A percentile compares a stretch with the other conserved stretches of the same genome.
Evolutionary conservation across 1,140 invertebrate species (phyloP).

Genomic region (Nebria ingens): DNA sequence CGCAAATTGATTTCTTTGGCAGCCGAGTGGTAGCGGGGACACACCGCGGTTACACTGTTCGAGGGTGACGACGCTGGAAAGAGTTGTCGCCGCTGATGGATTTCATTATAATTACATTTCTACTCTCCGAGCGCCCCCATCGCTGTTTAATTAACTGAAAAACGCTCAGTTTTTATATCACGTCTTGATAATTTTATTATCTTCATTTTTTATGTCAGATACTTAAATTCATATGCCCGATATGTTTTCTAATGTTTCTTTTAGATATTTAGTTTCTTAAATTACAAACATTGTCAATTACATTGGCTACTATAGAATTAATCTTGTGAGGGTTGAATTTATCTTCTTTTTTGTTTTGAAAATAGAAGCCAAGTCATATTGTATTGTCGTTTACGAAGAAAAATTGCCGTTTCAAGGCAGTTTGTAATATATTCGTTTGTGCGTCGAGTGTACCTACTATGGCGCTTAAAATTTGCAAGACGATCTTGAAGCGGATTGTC

Average conservation of each 20-base stretch:
- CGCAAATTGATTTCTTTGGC: slow-evolving; percentile 25
- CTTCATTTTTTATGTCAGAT: neutral
- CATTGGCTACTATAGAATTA: too few species aligned
- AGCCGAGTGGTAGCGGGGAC: neutral
- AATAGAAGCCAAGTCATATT: too few species aligned
- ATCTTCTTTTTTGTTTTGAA: too few species aligned
- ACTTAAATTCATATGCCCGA: neutral
- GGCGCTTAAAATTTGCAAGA: slow-evolving; percentile 5
- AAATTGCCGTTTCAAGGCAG: too few species aligned
- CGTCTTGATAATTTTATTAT: slow-evolving; percentile 16
- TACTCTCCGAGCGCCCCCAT: slow-evolving; percentile 13
- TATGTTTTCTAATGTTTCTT: too few species aligned
- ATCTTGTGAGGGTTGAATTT: too few species aligned
- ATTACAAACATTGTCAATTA: too few species aligned
- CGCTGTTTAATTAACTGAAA: slow-evolving; percentile 20
- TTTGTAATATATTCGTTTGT: neutral
- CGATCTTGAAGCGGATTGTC: neutral
- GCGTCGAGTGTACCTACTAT: neutral
- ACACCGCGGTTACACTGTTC: neutral
- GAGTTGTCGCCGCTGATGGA: slow-evolving; percentile 23
- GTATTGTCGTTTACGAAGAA: too few species aligned
- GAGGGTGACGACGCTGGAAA: neutral
- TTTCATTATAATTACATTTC: slow-evolving; percentile 33
- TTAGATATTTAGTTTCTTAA: too few species aligned
- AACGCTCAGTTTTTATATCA: slow-evolving; percentile 12